phyloP scores from a whole-genome alignment of 37 sponge, comb jelly and placozoan species.

The Chondrilla cf. caribensis region DNA sequence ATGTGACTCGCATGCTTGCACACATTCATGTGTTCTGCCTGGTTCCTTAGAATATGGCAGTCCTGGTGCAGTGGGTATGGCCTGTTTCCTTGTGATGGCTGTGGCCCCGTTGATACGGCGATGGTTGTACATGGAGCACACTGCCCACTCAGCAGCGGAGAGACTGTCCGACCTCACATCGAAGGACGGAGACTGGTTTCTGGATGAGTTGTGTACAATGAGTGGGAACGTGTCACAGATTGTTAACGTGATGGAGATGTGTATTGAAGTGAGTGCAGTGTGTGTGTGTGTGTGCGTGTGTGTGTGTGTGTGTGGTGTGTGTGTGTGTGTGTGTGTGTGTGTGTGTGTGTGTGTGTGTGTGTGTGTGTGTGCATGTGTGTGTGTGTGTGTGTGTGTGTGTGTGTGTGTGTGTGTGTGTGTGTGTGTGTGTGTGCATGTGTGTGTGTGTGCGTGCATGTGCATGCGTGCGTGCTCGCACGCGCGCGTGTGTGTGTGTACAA shows the following conservation, averaged over 20 bases:
- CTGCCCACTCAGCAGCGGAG: constrained; percentile 70
- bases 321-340: constrained; percentile 27
- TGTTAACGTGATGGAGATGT: constrained; percentile 54
- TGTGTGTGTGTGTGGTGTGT: background rate
- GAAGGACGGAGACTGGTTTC: constrained; percentile 93
- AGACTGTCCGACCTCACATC: constrained; percentile 82
- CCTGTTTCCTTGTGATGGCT: constrained; percentile 68
- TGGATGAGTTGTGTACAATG: constrained; percentile 97
- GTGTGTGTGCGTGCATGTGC: too few species aligned
- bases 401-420: too few species aligned
- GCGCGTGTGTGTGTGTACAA: too few species aligned
- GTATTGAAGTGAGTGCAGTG: constrained; percentile 31
- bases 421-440: background rate
- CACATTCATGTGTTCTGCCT: background rate
- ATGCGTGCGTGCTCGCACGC: too few species aligned
- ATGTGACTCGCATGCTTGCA: too few species aligned
- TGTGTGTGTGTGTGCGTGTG: constrained; percentile 4
- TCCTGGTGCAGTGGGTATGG: constrained; percentile 52
- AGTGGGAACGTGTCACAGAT: constrained; percentile 88
- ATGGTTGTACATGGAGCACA: constrained; percentile 90
- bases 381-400: too few species aligned
- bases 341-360: too few species aligned
- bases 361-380: background rate
- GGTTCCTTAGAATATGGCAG: constrained; percentile 33
- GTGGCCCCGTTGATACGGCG: constrained; percentile 70